phyloP scores from a whole-genome alignment of 2,888 invertebrate genomes.

The Hypolimnas misippus region DNA sequence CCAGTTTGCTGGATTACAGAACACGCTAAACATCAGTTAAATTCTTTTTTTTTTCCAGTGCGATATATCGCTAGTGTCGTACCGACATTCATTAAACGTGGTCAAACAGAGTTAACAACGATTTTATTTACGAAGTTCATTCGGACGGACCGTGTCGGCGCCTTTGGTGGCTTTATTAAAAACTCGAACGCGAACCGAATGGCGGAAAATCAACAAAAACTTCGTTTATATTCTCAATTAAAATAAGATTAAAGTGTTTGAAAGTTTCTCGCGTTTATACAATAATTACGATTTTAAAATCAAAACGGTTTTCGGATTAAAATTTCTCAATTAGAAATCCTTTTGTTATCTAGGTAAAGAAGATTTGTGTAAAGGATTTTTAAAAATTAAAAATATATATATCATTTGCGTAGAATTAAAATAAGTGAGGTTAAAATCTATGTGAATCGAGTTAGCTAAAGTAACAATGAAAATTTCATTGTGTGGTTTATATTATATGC shows the following conservation, averaged over 20 bases:
- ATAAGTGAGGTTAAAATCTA: too few relatives aligned
- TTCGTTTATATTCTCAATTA: conserved; percentile 12
- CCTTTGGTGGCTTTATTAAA: conserved; percentile 9
- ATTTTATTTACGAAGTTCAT: conserved; percentile 2
- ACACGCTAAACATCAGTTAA: background rate
- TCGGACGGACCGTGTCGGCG: conserved; percentile 6
- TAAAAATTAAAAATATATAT: too few relatives aligned
- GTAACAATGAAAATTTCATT: too few relatives aligned
- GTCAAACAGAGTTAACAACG: conserved; percentile 2
- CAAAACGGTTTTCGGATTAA: background rate
- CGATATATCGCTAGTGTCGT: background rate
- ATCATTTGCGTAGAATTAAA: too few relatives aligned
- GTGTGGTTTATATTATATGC: too few relatives aligned
- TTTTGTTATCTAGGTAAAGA: background rate
- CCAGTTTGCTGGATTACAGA: too few relatives aligned
- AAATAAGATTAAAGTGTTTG: conserved; percentile 11
- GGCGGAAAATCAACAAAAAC: conserved; percentile 13
- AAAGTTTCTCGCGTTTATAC: conserved; percentile 1
- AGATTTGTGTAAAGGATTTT: too few relatives aligned
- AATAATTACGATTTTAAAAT: conserved; percentile 6
- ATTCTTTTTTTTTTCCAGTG: background rate
- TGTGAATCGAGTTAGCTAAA: too few relatives aligned
- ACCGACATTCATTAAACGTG: background rate
- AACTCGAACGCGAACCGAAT: conserved; percentile 7
- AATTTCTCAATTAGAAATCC: background rate